A percentile compares a stretch with the other conserved stretches of the same genome.
Evolutionary conservation across 2,113 vertebrate genomes (phyloP).

Genomic region (Sylvietta virens): DNA sequence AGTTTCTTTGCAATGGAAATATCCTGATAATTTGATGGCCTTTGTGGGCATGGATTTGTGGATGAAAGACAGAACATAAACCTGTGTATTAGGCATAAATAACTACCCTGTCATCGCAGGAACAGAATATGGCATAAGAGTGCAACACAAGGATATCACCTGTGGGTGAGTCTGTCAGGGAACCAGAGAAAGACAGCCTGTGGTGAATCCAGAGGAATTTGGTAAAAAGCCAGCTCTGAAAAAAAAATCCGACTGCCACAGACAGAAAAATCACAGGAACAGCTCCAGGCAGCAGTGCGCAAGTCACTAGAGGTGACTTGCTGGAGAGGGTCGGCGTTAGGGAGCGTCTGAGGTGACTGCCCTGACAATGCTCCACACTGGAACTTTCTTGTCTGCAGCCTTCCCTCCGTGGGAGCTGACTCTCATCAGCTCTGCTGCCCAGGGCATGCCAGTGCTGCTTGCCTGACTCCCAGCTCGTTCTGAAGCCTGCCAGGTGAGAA

Average conservation of each 20-base stretch:
- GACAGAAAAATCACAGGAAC: not conserved
- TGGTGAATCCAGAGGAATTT: not conserved
- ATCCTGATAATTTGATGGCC: not conserved
- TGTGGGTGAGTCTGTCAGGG: not conserved
- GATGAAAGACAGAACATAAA: not conserved
- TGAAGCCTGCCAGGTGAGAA: not conserved
- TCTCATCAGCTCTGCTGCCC: not conserved
- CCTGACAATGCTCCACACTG: not conserved
- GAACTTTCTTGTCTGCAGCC: not conserved
- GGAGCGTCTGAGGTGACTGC: not conserved
- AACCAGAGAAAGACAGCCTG: not conserved
- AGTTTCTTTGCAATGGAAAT: not conserved
- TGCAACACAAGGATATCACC: not conserved
- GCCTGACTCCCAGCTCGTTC: not conserved
- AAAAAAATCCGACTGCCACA: not conserved
- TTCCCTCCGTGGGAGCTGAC: not conserved
- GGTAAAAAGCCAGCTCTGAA: not conserved
- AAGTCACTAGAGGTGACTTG: not conserved
- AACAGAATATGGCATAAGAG: not conserved
- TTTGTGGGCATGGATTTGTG: not conserved
- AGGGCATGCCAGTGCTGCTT: not conserved
- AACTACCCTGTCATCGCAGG: not conserved
- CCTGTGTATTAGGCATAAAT: not conserved
- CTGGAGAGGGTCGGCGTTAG: not conserved
- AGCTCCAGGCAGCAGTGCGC: not conserved